These are phyloP conservation scores for Myanophis thanlyinensis DNA, from an alignment of 2,113 vertebrate genomes.

Conservation along the genomic window DNA sequence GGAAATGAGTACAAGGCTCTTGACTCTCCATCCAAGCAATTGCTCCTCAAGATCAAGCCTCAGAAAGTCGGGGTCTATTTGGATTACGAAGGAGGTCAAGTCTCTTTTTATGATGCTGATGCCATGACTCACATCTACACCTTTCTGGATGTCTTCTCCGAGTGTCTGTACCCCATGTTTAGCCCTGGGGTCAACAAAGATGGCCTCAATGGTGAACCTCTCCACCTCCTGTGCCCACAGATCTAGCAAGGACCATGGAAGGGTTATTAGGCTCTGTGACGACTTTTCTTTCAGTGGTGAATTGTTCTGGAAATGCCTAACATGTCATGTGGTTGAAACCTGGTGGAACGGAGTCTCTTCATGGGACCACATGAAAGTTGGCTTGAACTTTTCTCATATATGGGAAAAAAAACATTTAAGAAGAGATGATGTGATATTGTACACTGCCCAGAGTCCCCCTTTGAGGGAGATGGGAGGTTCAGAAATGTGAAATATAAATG, in stretches of 20 bases:
- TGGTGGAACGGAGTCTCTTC: neutral
- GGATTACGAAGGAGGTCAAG: slow-evolving; percentile 75
- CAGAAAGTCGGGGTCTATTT: slow-evolving; percentile 76
- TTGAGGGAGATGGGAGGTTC: neutral
- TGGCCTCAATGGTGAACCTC: slow-evolving; percentile 3
- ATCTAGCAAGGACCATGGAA: neutral
- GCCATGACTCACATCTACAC: slow-evolving; percentile 77
- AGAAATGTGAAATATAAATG: neutral
- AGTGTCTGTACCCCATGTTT: slow-evolving; percentile 81
- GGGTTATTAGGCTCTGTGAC: neutral
- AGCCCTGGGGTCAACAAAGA: slow-evolving; percentile 21
- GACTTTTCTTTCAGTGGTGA: neutral
- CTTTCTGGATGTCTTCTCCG: slow-evolving; percentile 76
- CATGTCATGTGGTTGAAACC: neutral
- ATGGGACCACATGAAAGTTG: neutral
- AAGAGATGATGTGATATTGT: neutral
- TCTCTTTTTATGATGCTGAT: slow-evolving; percentile 82
- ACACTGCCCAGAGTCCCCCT: neutral
- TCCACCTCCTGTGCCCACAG: neutral
- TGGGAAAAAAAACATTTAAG: neutral
- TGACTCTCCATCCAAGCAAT: slow-evolving; percentile 61
- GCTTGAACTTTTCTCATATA: neutral
- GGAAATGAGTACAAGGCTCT: slow-evolving; percentile 65
- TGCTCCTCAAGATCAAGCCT: slow-evolving; percentile 63
- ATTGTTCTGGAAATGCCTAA: neutral